Conservation (phyloP, 2,113 vertebrate species). For the Pomatorhinus ruficollis region DNA sequence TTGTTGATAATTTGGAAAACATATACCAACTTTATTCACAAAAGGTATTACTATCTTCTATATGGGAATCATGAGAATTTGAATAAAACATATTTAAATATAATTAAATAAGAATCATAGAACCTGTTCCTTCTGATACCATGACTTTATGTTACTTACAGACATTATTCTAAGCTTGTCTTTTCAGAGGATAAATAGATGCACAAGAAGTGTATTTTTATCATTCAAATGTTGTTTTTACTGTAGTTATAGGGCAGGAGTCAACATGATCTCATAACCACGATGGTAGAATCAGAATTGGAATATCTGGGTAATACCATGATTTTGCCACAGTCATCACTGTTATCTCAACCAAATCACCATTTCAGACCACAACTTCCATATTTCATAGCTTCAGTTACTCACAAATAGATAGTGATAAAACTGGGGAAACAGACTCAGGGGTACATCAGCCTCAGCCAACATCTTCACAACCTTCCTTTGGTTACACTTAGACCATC, state of each 20-base stretch:
- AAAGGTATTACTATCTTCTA: background rate
- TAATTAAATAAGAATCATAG: background rate
- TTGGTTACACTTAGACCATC: background rate
- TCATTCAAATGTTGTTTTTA: background rate
- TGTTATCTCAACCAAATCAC: background rate
- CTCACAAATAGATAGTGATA: background rate
- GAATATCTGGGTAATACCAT: background rate
- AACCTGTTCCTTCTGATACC: background rate
- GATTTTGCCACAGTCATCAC: background rate
- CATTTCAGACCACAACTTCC: background rate
- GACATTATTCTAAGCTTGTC: background rate
- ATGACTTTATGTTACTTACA: background rate
- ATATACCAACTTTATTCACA: background rate
- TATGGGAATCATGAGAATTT: background rate
- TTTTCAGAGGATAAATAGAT: background rate
- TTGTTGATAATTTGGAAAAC: background rate
- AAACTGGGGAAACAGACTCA: background rate
- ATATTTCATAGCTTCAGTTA: background rate
- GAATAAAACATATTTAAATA: background rate
- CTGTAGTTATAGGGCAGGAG: background rate
- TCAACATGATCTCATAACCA: background rate
- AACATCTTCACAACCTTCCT: background rate
- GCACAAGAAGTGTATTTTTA: background rate
- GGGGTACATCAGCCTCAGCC: background rate
- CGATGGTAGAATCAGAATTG: background rate